Percentiles rank a stretch among this genome's conserved stretches.
Conservation (phyloP, 2,113 vertebrate genomes). For the human (Homo sapiens) region GRCh38 chr1:185835001-185835500, state of each 20-base stretch:
- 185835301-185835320: neutral
- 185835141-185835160: slow-evolving; percentile 30
- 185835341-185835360: neutral
- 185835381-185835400: neutral
- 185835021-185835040: slow-evolving; percentile 7
- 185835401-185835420: neutral
- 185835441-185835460: accelerated
- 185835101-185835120: neutral
- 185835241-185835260: neutral
- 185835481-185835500: accelerated
- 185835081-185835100: neutral
- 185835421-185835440: neutral
- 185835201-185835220: slow-evolving; percentile 46
- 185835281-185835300: neutral
- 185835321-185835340: neutral
- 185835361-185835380: neutral
- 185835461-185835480: neutral
- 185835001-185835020: neutral
- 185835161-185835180: neutral
- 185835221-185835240: neutral
- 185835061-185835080: neutral
- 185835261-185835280: neutral
- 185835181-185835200: neutral
- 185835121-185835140: neutral
- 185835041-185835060: slow-evolving; percentile 35